Conservation (phyloP, 92 coral and sea anemone species). For the Pocillopora grandis region DNA sequence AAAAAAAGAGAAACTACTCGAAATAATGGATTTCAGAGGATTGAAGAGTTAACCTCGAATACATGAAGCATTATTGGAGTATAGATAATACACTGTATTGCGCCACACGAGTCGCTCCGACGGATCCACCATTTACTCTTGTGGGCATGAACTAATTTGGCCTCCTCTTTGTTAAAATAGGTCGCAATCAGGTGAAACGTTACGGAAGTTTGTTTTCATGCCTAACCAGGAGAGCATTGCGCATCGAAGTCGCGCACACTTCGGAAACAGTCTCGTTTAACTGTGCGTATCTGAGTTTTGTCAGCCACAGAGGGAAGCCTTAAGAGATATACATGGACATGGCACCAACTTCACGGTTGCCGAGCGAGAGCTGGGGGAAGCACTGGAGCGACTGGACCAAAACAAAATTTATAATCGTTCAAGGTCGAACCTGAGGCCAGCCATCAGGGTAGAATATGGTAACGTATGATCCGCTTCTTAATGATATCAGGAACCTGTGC, state of each 20-base stretch:
- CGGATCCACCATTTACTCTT: neutral
- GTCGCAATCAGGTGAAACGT: slow-evolving; percentile 10
- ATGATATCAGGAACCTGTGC: slow-evolving; percentile 46
- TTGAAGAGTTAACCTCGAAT: too few species aligned
- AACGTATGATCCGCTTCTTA: slow-evolving; percentile 25
- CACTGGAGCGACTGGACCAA: slow-evolving; percentile 19
- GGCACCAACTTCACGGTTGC: slow-evolving; percentile 34
- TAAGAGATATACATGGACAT: slow-evolving; percentile 23
- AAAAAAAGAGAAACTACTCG: too few species aligned
- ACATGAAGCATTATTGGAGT: too few species aligned
- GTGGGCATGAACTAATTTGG: neutral
- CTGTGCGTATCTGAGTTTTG: slow-evolving; percentile 2
- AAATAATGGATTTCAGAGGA: too few species aligned
- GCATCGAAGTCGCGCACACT: neutral
- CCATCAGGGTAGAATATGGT: slow-evolving; percentile 47
- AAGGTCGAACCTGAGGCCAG: slow-evolving; percentile 23
- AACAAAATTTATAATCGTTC: slow-evolving; percentile 1
- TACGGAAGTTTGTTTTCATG: slow-evolving; percentile 23
- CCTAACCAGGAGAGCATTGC: slow-evolving; percentile 11
- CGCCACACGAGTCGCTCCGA: neutral
- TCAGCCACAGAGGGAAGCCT: slow-evolving; percentile 20
- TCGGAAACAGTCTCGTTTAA: neutral
- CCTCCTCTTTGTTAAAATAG: slow-evolving; percentile 25
- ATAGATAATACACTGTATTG: too few species aligned
- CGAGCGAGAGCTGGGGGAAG: slow-evolving; percentile 31